phyloP scores from a whole-genome alignment of 2,113 vertebrate genomes.

The Alligator sinensis region DNA sequence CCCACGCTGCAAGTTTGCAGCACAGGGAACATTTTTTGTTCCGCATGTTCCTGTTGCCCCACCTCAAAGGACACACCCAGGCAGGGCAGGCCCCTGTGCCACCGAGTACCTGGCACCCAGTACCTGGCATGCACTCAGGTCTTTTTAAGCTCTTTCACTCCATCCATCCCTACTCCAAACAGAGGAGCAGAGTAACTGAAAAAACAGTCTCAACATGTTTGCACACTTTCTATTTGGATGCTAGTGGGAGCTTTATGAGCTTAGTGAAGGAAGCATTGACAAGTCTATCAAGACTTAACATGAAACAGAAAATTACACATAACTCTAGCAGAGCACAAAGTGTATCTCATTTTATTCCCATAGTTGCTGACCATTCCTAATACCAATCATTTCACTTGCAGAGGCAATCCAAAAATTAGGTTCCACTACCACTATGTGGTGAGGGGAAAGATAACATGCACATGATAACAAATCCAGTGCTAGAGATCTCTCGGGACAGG shows the following conservation, averaged over 20 bases:
- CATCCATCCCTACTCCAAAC: background rate
- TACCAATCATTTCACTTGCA: background rate
- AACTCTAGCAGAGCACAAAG: background rate
- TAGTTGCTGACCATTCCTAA: background rate
- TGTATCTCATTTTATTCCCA: background rate
- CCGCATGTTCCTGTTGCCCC: no score
- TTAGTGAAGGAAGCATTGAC: background rate
- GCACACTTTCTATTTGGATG: background rate
- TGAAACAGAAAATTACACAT: background rate
- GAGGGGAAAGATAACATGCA: background rate
- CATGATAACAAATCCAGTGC: background rate
- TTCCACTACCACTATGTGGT: background rate
- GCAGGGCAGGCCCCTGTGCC: background rate
- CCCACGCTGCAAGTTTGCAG: no score
- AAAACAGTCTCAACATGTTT: background rate
- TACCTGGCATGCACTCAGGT: background rate
- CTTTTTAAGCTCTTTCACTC: background rate
- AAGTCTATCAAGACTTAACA: background rate
- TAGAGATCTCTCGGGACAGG: background rate
- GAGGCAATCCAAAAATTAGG: background rate
- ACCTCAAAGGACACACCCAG: no score
- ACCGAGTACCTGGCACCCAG: background rate
- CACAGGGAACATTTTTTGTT: no score
- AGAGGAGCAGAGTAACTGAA: background rate
- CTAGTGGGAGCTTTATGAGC: background rate